phyloP scores from a whole-genome alignment of 1,140 invertebrate species.

The Ips nitidus region DNA sequence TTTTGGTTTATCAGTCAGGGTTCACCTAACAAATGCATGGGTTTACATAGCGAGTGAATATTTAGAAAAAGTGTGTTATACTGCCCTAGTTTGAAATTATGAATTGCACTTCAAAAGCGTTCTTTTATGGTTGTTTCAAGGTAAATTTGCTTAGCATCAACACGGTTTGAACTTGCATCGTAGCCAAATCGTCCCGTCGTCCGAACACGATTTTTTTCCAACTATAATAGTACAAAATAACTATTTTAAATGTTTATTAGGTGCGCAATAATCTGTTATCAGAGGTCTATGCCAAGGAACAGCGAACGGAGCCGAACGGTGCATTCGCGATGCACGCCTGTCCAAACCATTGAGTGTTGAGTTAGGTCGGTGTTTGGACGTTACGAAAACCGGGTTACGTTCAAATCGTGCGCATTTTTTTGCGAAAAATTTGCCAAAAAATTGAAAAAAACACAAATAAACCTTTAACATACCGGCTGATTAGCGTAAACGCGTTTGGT shows the following conservation, averaged over 20 bases:
- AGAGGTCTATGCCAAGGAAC: constrained; percentile 38
- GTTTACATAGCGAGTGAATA: too few relatives aligned
- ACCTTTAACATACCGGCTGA: constrained; percentile 1
- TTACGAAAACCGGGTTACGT: constrained; percentile 19
- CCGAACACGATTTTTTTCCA: neutral
- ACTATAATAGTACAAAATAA: neutral
- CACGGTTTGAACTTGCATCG: too few relatives aligned
- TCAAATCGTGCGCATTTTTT: neutral
- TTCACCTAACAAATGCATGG: too few relatives aligned
- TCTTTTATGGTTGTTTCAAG: too few relatives aligned
- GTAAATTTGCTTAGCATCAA: too few relatives aligned
- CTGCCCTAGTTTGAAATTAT: too few relatives aligned
- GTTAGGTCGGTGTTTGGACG: constrained; percentile 52
- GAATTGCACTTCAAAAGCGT: too few relatives aligned
- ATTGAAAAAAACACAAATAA: neutral
- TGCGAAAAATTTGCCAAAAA: neutral
- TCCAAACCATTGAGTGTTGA: constrained; percentile 51
- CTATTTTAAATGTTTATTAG: constrained; percentile 4
- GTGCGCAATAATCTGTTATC: constrained; percentile 35
- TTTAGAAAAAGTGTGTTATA: too few relatives aligned
- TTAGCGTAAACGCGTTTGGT: neutral
- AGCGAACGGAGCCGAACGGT: constrained; percentile 42
- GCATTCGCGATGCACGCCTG: constrained; percentile 46
- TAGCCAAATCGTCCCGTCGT: too few relatives aligned
- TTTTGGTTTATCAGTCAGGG: too few relatives aligned